Base-by-base conservation (phyloP, 2,113 vertebrate species). In the Oenanthe melanoleuca region DNA sequence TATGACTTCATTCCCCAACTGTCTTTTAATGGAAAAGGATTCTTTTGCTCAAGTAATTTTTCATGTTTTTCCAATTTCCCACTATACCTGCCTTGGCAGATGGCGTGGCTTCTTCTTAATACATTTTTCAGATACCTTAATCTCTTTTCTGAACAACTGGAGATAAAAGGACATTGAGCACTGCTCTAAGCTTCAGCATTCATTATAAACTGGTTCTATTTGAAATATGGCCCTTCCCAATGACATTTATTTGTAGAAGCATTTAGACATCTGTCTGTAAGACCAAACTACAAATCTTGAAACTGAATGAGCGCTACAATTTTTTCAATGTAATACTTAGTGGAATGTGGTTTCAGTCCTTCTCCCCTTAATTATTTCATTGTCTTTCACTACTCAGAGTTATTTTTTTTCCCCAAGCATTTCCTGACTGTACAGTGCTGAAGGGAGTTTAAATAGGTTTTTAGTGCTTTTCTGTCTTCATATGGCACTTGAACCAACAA, bases 121-220 rank as follows among this genome's bases (percentile, higher is more conserved):
- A 65, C 12, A 61, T 14, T 24, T 80, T 88, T 80, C 69, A 73
- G 67, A 20, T 78, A 80, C 40, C 53, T 87, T 78, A 50, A 71
- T 94, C 45, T 60, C 57, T 94, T 96, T 86, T 84, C 72, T 74
- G 83, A 91, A 53, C 33, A 80, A 80, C 44, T 84, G 60, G 44
- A 67, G 47, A 86, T 80, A 93, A 80, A 93, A 90, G 34, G 14
- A 19, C 10, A 13, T 56, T 3, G 28, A 94, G 80, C 24, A 18
- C 42, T 59, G 50, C 65, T 74, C 47, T 80, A 90, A 92, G 64
- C 67, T 83, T 86, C n/a, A 28, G 53, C 55, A n/a, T 83, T 94
- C 71, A 44, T 74, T 90, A 66, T 44, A 73, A 88, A 83, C 28
- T 49, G 24, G 10, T 86, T 84, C 80, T 10, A 60, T 93, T 78